Base-by-base conservation (phyloP, 2,797 vertebrate genomes). In the Micropoecilia bifurca region DNA sequence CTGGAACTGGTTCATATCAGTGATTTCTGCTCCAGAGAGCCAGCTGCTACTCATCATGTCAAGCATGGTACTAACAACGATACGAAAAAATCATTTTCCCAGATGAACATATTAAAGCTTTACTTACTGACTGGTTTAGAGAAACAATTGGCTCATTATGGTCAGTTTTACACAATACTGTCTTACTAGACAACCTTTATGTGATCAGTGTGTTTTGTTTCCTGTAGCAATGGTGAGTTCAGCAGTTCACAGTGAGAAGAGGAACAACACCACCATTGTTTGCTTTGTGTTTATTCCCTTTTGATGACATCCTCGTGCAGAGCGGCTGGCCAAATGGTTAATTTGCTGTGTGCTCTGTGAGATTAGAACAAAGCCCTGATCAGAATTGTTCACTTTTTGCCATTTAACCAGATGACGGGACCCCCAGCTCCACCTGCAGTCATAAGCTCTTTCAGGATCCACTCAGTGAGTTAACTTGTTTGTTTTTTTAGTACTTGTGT, bases 201-300 rank as follows among this genome's bases (percentile, higher is more conserved):
- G n/a, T 45, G 33, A 36, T 75, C 20, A n/a, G 1, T 55, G 33
- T 48, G 3, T 72, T 71, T 71, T 71, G 22, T 72, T 74, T 33
- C 50, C 22, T 0, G 0, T 3, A 20, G 41, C 50, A 69, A 4
- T 41, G 25, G 30, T 84, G 53, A 76, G 48, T 79, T 84, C 68
- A 72, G 47, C 30, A 83, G 63, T 83, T 89, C 75, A 80, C 20
- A 59, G 53, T 84, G 61, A 68, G 82, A 80, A 80, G 36, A 74
- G 20, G 73, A 85, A 88, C 87, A 92, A 80, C 80, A 73, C 28
- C 30, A 30, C 30, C 46, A 73, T 74, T 90, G 79, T 88, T 1
- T 47, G 6, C 28, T 61, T 43, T 83, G 48, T 61, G 74, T 72
- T 59, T 22, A 66, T 57, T 80, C 39, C 46, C 41, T 66, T 43